Conservation (phyloP, 2,797 vertebrate species). For the Gadopsis marmoratus region DNA sequence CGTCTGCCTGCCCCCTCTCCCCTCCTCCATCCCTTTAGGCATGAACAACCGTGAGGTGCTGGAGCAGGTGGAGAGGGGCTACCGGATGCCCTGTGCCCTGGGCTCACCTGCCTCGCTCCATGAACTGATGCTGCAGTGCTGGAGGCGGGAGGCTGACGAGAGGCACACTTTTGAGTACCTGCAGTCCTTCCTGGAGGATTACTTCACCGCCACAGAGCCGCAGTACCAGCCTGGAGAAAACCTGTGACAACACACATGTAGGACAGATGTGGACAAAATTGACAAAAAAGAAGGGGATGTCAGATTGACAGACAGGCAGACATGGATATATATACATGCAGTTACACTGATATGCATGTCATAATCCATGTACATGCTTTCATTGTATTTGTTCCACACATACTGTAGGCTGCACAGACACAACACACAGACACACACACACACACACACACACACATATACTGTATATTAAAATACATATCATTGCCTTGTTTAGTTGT, state of each 20-base stretch:
- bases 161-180: slow-evolving; percentile 98
- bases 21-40: slow-evolving; percentile 79
- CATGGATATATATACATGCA: slow-evolving; percentile 21
- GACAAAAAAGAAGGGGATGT: slow-evolving; percentile 21
- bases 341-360: slow-evolving; percentile 30
- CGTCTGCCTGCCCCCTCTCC: neutral
- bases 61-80: slow-evolving; percentile 96
- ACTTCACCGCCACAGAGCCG: slow-evolving; percentile 97
- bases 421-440: slow-evolving; percentile 29
- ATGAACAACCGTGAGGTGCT: slow-evolving; percentile 98
- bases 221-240: slow-evolving; percentile 98
- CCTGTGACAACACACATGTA: slow-evolving; percentile 79
- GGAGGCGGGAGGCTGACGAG: slow-evolving; percentile 94
- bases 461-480: slow-evolving; percentile 60
- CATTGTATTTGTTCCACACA: slow-evolving; percentile 37
- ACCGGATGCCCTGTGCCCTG: slow-evolving; percentile 92
- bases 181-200: slow-evolving; percentile 98
- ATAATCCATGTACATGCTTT: slow-evolving; percentile 31
- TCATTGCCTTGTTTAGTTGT: slow-evolving; percentile 60
- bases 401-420: slow-evolving; percentile 10
- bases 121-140: slow-evolving; percentile 96
- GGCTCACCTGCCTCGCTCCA: slow-evolving; percentile 92
- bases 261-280: slow-evolving; percentile 26
- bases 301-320: slow-evolving; percentile 4
- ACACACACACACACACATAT: slow-evolving; percentile 32